phyloP scores from a whole-genome alignment of 2,888 invertebrate species.

The Apamea monoglypha region DNA sequence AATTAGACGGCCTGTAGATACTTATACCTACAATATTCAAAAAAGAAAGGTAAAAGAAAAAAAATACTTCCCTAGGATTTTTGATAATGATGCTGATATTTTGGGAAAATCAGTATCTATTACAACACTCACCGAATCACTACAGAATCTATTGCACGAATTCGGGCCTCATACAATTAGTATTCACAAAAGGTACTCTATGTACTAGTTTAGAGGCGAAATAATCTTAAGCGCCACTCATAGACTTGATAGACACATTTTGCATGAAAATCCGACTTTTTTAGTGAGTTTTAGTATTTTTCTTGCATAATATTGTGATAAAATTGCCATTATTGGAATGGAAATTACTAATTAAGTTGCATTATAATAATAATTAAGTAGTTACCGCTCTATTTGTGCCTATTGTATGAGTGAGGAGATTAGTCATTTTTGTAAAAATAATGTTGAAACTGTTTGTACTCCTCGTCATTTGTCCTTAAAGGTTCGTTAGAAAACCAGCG shows the following conservation, averaged over 20 bases:
- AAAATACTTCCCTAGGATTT: neutral
- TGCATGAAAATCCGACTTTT: conserved; percentile 33
- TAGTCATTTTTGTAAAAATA: neutral
- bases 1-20: neutral
- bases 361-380: neutral
- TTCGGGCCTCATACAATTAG: conserved; percentile 37
- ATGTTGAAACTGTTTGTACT: too few relatives aligned
- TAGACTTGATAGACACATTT: conserved; percentile 19
- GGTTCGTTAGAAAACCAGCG: too few relatives aligned
- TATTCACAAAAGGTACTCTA: conserved; percentile 50
- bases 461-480: too few relatives aligned
- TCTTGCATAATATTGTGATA: conserved; percentile 13
- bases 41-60: neutral
- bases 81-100: neutral
- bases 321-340: conserved; percentile 23
- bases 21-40: neutral
- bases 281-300: conserved; percentile 2
- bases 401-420: neutral
- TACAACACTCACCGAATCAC: conserved; percentile 22
- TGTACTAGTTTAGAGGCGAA: conserved; percentile 41
- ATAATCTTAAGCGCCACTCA: conserved; percentile 29
- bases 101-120: neutral
- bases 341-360: conserved; percentile 13
- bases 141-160: conserved; percentile 5
- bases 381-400: neutral